phyloP scores from a whole-genome alignment of 2,113 vertebrate genomes.

The Rutilus rutilus region DNA sequence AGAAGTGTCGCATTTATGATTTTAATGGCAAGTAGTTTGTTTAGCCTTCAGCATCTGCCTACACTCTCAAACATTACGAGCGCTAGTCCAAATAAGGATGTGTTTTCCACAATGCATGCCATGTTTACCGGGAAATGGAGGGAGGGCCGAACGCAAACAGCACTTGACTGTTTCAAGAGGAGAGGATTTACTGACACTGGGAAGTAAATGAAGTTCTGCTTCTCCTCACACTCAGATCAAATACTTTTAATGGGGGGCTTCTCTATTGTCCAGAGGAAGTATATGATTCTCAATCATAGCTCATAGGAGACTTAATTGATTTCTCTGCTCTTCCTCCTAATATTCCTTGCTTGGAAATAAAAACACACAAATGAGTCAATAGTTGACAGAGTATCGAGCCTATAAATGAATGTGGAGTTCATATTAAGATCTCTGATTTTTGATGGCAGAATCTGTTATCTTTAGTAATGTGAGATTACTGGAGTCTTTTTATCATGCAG shows the following conservation, averaged over 20 bases:
- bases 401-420: background rate
- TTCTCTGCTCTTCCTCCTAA: background rate
- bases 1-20: background rate
- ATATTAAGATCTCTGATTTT: background rate
- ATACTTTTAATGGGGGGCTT: background rate
- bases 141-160: background rate
- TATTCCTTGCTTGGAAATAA: background rate
- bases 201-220: background rate
- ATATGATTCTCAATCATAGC: background rate
- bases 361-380: background rate
- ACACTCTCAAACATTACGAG: background rate
- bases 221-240: background rate
- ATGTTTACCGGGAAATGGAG: conserved; percentile 2
- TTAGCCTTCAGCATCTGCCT: conserved; percentile 11
- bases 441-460: too few relatives aligned
- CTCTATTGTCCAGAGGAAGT: background rate
- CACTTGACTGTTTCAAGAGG: conserved; percentile 14
- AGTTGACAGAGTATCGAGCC: background rate
- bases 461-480: background rate
- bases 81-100: conserved; percentile 6
- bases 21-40: conserved; percentile 4
- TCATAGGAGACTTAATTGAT: too few relatives aligned
- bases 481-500: background rate
- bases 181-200: background rate
- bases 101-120: conserved; percentile 3